Base-by-base conservation (phyloP, 30 jellyfish, hydroid and myxozoan species). In the Sanderia malayensis region DNA sequence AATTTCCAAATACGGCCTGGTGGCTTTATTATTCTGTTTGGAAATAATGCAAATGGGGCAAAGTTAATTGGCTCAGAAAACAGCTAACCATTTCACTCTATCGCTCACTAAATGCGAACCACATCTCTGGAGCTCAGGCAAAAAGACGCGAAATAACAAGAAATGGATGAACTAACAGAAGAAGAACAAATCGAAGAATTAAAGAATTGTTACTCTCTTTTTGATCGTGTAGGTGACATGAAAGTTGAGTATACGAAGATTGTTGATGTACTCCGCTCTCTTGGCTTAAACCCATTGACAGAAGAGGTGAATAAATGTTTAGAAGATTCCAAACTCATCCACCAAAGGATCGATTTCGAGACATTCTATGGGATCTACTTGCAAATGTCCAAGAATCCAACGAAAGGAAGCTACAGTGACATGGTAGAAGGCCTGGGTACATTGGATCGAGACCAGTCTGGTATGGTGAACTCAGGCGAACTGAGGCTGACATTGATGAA, bases 351-450 rank as follows among this genome's bases (percentile, higher is more conserved):
- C 24, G 98, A 83, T 19, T 76, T 91, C 47, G 98, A 91, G 67
- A 79, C 95, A 6, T 91, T 91, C 68, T 79, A 84, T 47, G 76
- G 83, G 34, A 84, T 91, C 18, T 91, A 91, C 80, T 82, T 68
- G 70, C 98, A 91, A 79, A 57, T 91, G 44, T 70, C 95, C 19
- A 78, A 64, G 44, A 65, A 69, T 47, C 84, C 96, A 11, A 83
- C 95, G 11, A 34, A 64, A 34, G 96, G 86, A 2, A 72, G 94
- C 63, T 81, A 53, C 62, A 96, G 79, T 41, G 98, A 91, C 82
- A 84, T 91, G 98, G 93, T 78, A 6, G 95, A 84, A 73, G 98
- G 95, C 1, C 86, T 91, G 70, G 87, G 93, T 23, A 91, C 98
- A 26, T 33, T 77, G 67, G 98, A 91, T 66, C 95, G 96, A 4